A percentile compares a stretch with the other conserved stretches of the same genome.
Conservation (phyloP, 2,113 vertebrate genomes). For the Neofelis nebulosa region DNA sequence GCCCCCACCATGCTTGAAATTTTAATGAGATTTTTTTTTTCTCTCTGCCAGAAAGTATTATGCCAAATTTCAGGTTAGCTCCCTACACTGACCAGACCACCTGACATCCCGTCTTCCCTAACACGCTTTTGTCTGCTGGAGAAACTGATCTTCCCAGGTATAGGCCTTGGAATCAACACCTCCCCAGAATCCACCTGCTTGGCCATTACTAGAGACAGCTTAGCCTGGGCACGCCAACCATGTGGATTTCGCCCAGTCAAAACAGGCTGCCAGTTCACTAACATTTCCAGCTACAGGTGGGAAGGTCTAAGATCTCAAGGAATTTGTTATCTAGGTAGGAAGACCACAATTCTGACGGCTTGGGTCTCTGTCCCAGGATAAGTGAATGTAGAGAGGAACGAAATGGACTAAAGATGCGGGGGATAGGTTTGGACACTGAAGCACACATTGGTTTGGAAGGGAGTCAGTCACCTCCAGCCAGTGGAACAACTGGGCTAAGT, state of each 20-base stretch:
- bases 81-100: not conserved
- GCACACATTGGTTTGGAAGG: not conserved
- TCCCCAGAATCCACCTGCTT: not conserved
- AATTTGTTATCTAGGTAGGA: not conserved
- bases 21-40: not conserved
- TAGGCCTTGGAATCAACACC: not conserved
- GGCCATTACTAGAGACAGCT: not conserved
- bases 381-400: not conserved
- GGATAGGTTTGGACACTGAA: not conserved
- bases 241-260: fast-evolving
- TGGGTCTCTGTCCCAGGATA: too few species aligned
- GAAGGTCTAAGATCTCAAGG: not conserved
- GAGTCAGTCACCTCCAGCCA: not conserved
- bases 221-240: too few species aligned
- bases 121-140: not conserved
- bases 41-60: not conserved
- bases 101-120: not conserved
- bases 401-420: not conserved
- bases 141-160: not conserved
- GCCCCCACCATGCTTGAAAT: not conserved
- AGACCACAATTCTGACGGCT: not conserved
- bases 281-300: too few species aligned
- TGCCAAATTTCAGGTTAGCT: not conserved
- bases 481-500: not conserved
- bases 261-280: not conserved